phyloP scores from a whole-genome alignment of 2,888 invertebrate species.

The Acanthosoma haemorrhoidale region DNA sequence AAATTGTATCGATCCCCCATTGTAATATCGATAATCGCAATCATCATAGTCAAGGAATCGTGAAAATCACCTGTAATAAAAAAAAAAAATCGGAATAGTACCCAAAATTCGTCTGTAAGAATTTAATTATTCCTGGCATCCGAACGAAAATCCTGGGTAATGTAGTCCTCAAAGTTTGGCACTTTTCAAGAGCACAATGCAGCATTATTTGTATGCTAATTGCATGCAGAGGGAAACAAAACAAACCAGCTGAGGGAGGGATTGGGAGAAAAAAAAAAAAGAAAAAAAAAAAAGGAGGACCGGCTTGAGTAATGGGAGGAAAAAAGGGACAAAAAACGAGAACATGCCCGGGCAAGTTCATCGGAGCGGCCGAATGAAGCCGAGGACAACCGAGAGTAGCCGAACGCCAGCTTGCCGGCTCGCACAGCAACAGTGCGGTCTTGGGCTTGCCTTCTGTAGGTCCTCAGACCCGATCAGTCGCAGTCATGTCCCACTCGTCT shows the following conservation, averaged over 20 bases:
- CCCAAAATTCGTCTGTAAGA: too few species aligned
- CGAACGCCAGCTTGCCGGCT: not conserved
- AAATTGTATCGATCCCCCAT: too few species aligned
- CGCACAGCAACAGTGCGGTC: not conserved
- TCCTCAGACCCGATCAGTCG: not conserved
- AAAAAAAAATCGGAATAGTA: too few species aligned
- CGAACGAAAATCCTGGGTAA: not conserved
- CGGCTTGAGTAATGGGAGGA: not conserved
- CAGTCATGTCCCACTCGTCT: not conserved
- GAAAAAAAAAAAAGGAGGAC: not conserved
- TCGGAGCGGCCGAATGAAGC: not conserved
- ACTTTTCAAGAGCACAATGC: not conserved
- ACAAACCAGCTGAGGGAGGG: not conserved
- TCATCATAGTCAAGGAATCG: too few species aligned
- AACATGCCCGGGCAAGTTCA: not conserved
- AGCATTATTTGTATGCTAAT: constrained; percentile 5
- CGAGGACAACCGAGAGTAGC: not conserved
- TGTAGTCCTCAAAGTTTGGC: not conserved
- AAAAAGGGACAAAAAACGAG: not conserved
- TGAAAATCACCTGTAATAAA: too few species aligned
- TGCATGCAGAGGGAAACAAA: not conserved
- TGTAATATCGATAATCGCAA: too few species aligned
- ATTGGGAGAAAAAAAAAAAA: not conserved
- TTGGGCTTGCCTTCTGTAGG: not conserved
- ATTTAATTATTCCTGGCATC: too few species aligned